phyloP scores from a whole-genome alignment of 2,888 invertebrate genomes.

The Formica aserva region DNA sequence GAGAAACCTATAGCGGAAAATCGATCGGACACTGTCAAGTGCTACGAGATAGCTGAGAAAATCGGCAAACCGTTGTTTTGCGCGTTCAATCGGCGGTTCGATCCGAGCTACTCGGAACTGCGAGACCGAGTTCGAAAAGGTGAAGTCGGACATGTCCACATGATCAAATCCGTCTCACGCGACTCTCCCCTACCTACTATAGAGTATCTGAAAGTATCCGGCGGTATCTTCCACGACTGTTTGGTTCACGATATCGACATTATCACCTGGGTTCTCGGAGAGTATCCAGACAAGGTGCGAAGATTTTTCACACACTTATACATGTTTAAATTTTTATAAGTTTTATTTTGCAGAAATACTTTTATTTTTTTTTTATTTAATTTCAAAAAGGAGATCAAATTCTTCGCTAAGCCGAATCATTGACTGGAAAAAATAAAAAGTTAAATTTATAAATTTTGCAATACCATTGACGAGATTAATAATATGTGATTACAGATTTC shows the following conservation, averaged over 20 bases:
- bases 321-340: neutral
- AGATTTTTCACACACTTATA: neutral
- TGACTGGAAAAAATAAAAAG: neutral
- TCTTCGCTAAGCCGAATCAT: neutral
- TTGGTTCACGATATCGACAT: slow-evolving; percentile 90
- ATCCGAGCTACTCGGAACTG: slow-evolving; percentile 88
- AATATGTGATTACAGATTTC: slow-evolving; percentile 72
- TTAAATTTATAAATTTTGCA: neutral
- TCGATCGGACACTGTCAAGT: slow-evolving; percentile 86
- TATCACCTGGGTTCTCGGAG: slow-evolving; percentile 89
- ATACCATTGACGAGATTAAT: neutral
- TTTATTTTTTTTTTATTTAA: neutral
- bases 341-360: neutral
- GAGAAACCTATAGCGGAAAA: slow-evolving; percentile 90
- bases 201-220: slow-evolving; percentile 88
- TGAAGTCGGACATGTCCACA: slow-evolving; percentile 89
- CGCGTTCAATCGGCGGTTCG: slow-evolving; percentile 90
- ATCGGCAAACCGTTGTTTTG: slow-evolving; percentile 88
- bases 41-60: slow-evolving; percentile 88
- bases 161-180: slow-evolving; percentile 89
- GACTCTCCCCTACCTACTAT: slow-evolving; percentile 89
- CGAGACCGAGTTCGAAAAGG: slow-evolving; percentile 87
- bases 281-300: slow-evolving; percentile 88
- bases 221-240: slow-evolving; percentile 90
- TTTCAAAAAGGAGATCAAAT: neutral